Evolutionary conservation across 2,797 vertebrate species (phyloP).

Genomic region (Lacerta viridis): DNA sequence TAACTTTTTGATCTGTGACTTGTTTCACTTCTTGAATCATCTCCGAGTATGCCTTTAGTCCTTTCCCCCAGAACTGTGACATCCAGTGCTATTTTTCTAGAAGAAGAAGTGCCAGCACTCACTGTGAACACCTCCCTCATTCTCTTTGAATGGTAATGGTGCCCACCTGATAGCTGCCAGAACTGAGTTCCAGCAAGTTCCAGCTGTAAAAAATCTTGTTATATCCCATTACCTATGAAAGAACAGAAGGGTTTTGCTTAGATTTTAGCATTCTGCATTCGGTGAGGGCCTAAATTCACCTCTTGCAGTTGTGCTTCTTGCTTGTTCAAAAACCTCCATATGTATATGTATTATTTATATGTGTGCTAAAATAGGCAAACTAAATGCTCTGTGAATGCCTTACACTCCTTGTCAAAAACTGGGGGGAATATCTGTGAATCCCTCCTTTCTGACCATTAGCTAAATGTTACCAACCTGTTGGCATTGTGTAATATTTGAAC

Average conservation of each 20-base stretch:
- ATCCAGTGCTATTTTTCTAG: too few species aligned
- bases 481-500: rapidly evolving
- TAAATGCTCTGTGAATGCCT: background rate
- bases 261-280: background rate
- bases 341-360: background rate
- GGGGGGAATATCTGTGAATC: background rate
- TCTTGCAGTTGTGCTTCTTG: too few species aligned
- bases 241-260: background rate
- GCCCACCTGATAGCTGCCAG: too few species aligned
- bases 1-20: background rate
- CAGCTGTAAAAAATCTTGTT: too few species aligned
- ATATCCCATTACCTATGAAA: background rate
- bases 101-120: too few species aligned
- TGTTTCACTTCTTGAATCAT: constrained; percentile 4
- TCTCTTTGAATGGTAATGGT: too few species aligned
- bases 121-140: too few species aligned
- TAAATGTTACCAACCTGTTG: constrained; percentile 3
- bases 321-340: background rate
- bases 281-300: too few species aligned
- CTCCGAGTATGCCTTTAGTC: background rate
- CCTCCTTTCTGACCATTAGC: background rate
- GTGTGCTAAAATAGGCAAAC: background rate
- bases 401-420: background rate
- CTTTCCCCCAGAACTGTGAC: background rate
- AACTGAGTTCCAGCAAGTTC: too few species aligned